These are phyloP conservation scores for Ptilonorhynchus violaceus DNA, from an alignment of 2,113 vertebrate genomes.

Conservation along the genomic window DNA sequence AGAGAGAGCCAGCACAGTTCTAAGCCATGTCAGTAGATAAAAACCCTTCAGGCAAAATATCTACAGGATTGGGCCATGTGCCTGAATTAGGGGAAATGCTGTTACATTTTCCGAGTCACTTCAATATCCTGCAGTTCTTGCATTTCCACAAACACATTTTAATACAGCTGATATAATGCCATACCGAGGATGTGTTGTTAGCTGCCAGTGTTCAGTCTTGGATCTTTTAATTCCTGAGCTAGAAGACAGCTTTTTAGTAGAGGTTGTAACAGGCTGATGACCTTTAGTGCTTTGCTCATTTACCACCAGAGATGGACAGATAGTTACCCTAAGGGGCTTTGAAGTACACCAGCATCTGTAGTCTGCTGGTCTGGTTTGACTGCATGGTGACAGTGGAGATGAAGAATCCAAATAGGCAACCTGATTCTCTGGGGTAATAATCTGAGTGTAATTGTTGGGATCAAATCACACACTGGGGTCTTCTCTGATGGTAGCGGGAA, in stretches of 20 bases:
- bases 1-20: conserved; percentile 26
- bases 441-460: not conserved
- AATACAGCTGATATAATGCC: not conserved
- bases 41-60: conserved; percentile 9
- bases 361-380: not conserved
- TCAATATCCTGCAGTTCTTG: not conserved
- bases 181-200: not conserved
- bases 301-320: not conserved
- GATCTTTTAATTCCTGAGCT: not conserved
- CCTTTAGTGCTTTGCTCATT: not conserved
- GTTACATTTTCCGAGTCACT: conserved; percentile 15
- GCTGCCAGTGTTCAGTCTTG: not conserved
- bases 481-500: not conserved
- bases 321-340: not conserved
- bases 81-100: conserved; percentile 11
- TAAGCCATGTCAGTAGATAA: conserved; percentile 25
- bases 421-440: not conserved
- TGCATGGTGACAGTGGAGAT: not conserved
- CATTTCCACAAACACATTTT: not conserved
- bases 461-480: not conserved
- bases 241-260: not conserved
- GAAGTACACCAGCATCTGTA: not conserved
- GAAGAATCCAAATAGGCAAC: not conserved
- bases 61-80: conserved; percentile 10
- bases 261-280: not conserved